These are phyloP conservation scores for Aurelia aurita DNA, from an alignment of 30 jellyfish, hydroid and myxozoan species.

Conservation along the genomic window DNA sequence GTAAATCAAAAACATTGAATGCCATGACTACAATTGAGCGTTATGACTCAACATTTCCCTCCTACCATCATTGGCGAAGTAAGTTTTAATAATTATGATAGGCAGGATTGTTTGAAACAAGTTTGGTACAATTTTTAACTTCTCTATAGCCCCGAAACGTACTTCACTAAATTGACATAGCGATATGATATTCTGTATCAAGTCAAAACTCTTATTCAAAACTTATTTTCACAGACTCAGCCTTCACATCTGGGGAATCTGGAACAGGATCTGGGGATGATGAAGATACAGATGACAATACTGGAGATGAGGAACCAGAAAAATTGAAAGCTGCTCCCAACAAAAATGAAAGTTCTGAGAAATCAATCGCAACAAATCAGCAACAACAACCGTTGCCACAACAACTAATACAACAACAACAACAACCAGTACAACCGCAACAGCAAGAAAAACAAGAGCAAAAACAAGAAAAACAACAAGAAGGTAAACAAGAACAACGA, in stretches of 20 bases:
- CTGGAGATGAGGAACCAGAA: neutral
- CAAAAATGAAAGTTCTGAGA: neutral
- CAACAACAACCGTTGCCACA: neutral
- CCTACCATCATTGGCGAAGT: too few relatives aligned
- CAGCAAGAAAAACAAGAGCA: neutral
- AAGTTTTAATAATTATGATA: too few relatives aligned
- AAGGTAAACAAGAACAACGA: neutral
- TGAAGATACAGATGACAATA: neutral
- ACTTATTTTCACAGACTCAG: neutral
- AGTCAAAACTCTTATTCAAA: neutral
- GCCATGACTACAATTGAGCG: too few relatives aligned
- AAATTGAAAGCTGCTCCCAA: neutral
- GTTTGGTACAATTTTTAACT: too few relatives aligned
- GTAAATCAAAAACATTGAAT: too few relatives aligned
- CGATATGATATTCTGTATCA: neutral
- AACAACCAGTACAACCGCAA: neutral
- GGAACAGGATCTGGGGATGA: slow-evolving; percentile 76
- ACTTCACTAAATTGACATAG: too few relatives aligned
- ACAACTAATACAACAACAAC: neutral
- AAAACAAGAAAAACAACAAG: neutral
- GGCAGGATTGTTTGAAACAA: too few relatives aligned
- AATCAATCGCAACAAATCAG: neutral
- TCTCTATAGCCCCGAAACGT: too few relatives aligned
- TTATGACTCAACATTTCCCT: too few relatives aligned
- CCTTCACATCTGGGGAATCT: slow-evolving; percentile 34